phyloP scores from a whole-genome alignment of 2,888 invertebrate species.

The Drosophila niveifrons region DNA sequence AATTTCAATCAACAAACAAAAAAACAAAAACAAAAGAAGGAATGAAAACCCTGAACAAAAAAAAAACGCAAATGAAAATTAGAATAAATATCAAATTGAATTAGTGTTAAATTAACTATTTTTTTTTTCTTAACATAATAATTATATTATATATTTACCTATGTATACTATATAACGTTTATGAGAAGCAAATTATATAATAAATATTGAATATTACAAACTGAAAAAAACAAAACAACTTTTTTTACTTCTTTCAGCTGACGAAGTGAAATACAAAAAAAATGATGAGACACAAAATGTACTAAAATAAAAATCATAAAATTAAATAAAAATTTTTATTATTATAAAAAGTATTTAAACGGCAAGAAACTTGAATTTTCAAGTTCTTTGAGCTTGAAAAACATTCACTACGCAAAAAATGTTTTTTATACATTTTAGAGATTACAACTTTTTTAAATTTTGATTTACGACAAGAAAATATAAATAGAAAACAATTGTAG shows the following conservation, averaged over 20 bases:
- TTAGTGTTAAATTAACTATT: conserved; percentile 54
- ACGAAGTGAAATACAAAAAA: too few species aligned
- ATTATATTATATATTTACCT: conserved; percentile 65
- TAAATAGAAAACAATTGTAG: too few species aligned
- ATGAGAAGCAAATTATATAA: conserved; percentile 70
- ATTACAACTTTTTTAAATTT: too few species aligned
- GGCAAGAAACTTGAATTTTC: too few species aligned
- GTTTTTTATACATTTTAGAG: too few species aligned
- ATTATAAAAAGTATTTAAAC: too few species aligned
- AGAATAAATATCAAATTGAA: conserved; percentile 40
- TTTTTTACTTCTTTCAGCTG: conserved; percentile 5
- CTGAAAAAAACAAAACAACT: conserved; percentile 14
- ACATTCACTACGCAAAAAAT: too few species aligned
- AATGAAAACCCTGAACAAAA: neutral
- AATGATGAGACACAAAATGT: too few species aligned
- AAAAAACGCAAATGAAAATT: conserved; percentile 11
- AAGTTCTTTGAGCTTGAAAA: too few species aligned
- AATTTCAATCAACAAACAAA: conserved; percentile 11
- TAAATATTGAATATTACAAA: conserved; percentile 75
- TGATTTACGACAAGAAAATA: too few species aligned
- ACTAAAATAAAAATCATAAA: too few species aligned
- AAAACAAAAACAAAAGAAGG: conserved; percentile 14
- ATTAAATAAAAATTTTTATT: too few species aligned
- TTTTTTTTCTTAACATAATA: conserved; percentile 62
- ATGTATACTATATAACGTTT: conserved; percentile 69